phyloP scores from a whole-genome alignment of 2,113 vertebrate species.

The Parus major region DNA sequence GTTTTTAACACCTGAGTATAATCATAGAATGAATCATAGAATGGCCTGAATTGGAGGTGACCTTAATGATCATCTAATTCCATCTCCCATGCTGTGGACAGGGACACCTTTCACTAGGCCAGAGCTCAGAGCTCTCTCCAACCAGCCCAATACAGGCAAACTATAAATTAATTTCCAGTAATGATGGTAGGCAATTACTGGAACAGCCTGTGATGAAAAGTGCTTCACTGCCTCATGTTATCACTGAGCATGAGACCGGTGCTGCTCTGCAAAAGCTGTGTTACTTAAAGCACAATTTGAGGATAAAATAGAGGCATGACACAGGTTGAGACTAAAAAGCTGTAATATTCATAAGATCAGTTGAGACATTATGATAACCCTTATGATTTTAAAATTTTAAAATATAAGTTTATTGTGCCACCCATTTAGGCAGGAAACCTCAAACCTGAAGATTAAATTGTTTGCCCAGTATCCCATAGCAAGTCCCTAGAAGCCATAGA shows the following conservation, averaged over 20 bases:
- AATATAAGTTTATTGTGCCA: not conserved
- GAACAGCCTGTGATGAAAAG: not conserved
- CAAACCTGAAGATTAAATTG: not conserved
- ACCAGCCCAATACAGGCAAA: not conserved
- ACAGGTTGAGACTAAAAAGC: not conserved
- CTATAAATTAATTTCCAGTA: not conserved
- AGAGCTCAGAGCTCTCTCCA: not conserved
- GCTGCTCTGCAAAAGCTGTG: not conserved
- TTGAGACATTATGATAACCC: not conserved
- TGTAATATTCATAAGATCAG: not conserved
- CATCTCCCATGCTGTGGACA: fast-evolving
- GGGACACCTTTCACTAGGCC: not conserved
- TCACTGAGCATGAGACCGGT: not conserved
- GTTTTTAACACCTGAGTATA: not conserved
- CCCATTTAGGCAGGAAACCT: not conserved
- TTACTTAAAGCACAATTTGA: not conserved
- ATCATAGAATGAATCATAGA: not conserved
- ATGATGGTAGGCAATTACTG: not conserved
- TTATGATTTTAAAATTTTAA: not conserved
- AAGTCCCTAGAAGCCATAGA: not conserved
- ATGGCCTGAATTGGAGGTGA: not conserved
- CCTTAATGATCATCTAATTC: not conserved
- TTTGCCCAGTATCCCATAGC: not conserved
- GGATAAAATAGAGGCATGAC: not conserved
- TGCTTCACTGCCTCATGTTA: not conserved